Evolutionary conservation across 2,888 invertebrate genomes (phyloP), one percentile per base, ranked within the genome.

Genomic region (Drosophila imparisetae): DNA sequence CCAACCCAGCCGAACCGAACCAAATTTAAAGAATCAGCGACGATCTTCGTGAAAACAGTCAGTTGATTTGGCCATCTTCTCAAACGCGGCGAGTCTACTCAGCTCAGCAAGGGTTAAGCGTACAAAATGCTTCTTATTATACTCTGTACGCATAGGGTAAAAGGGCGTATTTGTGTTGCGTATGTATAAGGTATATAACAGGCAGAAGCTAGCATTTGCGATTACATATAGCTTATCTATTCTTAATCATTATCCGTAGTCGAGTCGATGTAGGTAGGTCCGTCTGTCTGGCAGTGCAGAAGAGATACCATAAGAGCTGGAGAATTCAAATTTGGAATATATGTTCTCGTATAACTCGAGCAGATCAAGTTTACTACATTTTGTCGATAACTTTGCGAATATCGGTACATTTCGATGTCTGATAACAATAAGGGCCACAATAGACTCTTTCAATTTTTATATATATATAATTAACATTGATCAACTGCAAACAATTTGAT

Each of bases 31-130:
- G 11, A 81, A 50, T 38, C 32, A 21, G 24, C 49, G 15, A 65
- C 45, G 72, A 76, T 79, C 65, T 59, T 63, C 54, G 27, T 36
- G 30, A 65, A 50, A 34, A 49, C 52, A 24, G 21, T 29, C 45
- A n/a, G 15, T 38, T 11, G 21, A 45, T 18, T 42, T 36, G 36
- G 10, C 40, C 42, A 63, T 34, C 55, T 48, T 34, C 42, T 29
- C 38, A 38, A 18, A 24, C 27, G 29, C 48, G 36, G 2, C 4
- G 11, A 36, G 21, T 30, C 18, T 30, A 27, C 34, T 30, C 36
- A 32, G 54, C 62, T 27, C 48, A 21, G 18, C 63, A 64, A 67
- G 63, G 74, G 52, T 68, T 66, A 61, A 69, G 7, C 24, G 24
- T 15, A 24, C 27, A 34, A 27, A 21, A 21, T 59, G 27, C 18